phyloP scores from a whole-genome alignment of 2,797 vertebrate species.

The Graptemys geographica region DNA sequence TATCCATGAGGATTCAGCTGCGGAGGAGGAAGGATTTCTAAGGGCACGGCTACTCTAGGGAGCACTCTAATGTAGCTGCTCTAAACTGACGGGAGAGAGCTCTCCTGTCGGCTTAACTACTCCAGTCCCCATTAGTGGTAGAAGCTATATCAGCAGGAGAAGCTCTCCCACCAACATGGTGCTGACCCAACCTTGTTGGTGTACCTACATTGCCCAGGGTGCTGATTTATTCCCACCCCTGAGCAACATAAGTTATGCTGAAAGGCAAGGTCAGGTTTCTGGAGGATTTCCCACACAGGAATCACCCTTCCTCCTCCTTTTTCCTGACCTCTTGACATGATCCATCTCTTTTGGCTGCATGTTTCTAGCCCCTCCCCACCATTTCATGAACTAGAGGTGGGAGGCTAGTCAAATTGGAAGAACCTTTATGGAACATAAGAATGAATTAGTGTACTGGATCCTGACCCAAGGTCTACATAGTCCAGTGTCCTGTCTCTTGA shows the following conservation, averaged over 20 bases:
- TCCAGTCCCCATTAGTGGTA: too few species aligned
- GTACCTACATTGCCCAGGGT: too few species aligned
- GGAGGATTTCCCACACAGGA: background rate
- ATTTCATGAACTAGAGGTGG: background rate
- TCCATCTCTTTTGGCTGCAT: background rate
- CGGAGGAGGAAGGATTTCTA: too few species aligned
- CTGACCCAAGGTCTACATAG: background rate
- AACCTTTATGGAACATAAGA: background rate
- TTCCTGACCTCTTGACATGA: background rate
- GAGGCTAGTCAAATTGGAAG: background rate
- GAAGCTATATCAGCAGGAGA: too few species aligned
- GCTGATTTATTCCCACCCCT: too few species aligned
- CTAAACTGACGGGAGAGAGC: too few species aligned
- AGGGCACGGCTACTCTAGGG: too few species aligned
- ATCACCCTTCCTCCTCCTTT: background rate
- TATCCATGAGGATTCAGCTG: background rate
- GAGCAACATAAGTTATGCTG: background rate
- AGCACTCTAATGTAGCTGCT: too few species aligned
- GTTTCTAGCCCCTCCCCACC: background rate
- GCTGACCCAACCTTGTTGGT: too few species aligned
- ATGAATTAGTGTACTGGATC: background rate
- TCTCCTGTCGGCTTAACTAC: too few species aligned
- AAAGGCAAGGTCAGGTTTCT: background rate
- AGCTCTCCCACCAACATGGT: too few species aligned
- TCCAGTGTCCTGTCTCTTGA: accelerated